Base-by-base conservation (phyloP, 2,888 invertebrate species). In the Drosophila birchii region DNA sequence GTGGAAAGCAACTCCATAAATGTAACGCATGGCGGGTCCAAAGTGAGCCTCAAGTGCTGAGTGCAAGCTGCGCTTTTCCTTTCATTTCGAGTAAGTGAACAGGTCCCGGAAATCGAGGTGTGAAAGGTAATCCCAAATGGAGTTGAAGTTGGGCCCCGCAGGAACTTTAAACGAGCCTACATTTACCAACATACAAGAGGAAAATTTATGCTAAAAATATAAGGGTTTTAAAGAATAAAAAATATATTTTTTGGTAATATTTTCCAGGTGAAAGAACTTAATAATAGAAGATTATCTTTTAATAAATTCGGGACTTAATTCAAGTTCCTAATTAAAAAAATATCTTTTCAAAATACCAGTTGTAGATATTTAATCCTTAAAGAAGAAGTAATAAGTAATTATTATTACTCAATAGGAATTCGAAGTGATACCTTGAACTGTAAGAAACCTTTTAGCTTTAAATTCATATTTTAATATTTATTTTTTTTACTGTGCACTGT, bases 21-120 rank as follows among this genome's bases (percentile, higher is more conserved):
- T 75, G 74, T 66, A 75, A 81, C 74, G 75, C 89, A 87, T 81
- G 74, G 76, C 29, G 18, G 55, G 18, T 49, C 55, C 84, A 75
- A 88, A 84, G 76, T 79, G 88, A 70, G 89, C 85, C 83, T 83
- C 88, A 87, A 83, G 83, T 87, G 76, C 47, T 41, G 64, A 76
- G 61, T 70, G 49, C 59, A 76, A 71, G 56, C 59, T 58, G 29
- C 70, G 73, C 51, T 71, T 83, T 57, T 54, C 38, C 36, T 47
- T 58, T 49, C 26, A 43, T 44, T 56, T 51, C 38, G 36, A 20
- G 64, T 71, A 68, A 78, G 87, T 89, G 89, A 78, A 77, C 77
- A 75, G 81, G 73, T 72, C 53, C 72, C 72, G 74, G 70, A 68
- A 78, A 75, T 71, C 66, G 79, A 81, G 86, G 81, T 83, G 80